Percentiles rank a stretch among this genome's conserved stretches.
Conservation (phyloP, 2,888 invertebrate genomes). For the Drosophila subquinaria region DNA sequence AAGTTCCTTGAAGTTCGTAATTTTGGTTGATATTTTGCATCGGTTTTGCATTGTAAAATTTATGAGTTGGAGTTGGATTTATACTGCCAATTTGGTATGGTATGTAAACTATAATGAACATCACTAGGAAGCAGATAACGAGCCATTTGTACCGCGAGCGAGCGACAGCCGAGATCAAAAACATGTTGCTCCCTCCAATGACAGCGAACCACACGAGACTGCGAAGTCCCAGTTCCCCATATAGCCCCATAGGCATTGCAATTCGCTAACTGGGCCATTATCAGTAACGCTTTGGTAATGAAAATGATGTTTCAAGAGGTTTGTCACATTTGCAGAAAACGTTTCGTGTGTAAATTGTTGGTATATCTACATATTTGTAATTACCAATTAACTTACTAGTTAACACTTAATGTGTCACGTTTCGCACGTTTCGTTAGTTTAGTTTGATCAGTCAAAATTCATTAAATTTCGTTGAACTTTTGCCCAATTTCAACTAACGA, state of each 20-base stretch:
- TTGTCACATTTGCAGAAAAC: slow-evolving; percentile 3
- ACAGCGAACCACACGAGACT: slow-evolving; percentile 28
- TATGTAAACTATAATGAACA: slow-evolving; percentile 15
- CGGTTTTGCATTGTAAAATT: background rate
- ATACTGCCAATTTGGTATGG: background rate
- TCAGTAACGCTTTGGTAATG: slow-evolving; percentile 8
- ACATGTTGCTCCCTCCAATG: slow-evolving; percentile 26
- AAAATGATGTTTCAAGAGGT: slow-evolving; percentile 1
- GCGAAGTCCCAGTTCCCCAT: background rate
- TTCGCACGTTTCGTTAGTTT: slow-evolving; percentile 2
- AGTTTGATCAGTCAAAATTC: background rate
- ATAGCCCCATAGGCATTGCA: background rate
- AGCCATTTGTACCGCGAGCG: slow-evolving; percentile 39
- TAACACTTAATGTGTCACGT: slow-evolving; percentile 1
- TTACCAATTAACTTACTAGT: background rate
- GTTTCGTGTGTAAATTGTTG: background rate
- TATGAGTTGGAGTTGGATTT: background rate
- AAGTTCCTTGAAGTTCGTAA: background rate
- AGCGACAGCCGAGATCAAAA: slow-evolving; percentile 3
- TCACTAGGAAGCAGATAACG: slow-evolving; percentile 3
- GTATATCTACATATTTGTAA: slow-evolving; percentile 7
- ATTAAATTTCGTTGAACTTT: background rate
- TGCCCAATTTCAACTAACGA: background rate
- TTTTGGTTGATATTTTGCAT: background rate
- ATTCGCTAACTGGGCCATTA: slow-evolving; percentile 4